These are phyloP conservation scores for Epinephelus awoara DNA, from an alignment of 2,797 vertebrate genomes.

Conservation along the genomic window DNA sequence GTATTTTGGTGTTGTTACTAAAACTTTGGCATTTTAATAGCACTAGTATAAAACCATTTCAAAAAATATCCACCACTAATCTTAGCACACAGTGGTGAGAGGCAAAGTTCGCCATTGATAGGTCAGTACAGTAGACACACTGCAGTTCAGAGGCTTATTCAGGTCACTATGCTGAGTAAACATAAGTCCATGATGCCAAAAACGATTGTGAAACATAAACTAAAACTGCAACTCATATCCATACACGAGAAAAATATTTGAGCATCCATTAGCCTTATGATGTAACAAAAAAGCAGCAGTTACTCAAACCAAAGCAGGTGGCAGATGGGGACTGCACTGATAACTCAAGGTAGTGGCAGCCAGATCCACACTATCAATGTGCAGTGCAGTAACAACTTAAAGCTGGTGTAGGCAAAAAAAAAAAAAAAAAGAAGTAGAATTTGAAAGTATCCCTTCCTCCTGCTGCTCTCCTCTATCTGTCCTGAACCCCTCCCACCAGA, in stretches of 20 bases:
- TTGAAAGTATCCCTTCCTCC: too few relatives aligned
- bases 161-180: neutral
- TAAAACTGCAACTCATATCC: neutral
- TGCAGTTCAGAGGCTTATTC: neutral
- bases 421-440: too few relatives aligned
- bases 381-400: neutral
- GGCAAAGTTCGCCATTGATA: too few relatives aligned
- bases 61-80: neutral
- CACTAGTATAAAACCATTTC: neutral
- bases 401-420: too few relatives aligned
- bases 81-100: neutral
- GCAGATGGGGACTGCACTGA: conserved; percentile 18
- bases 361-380: neutral
- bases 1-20: neutral
- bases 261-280: too few relatives aligned
- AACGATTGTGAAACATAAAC: neutral
- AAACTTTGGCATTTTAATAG: neutral
- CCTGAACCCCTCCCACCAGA: too few relatives aligned
- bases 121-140: neutral
- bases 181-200: neutral
- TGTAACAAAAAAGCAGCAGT: neutral
- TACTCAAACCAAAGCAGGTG: conserved; percentile 24
- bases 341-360: conserved; percentile 25
- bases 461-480: too few relatives aligned
- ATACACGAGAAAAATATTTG: neutral